Conservation (phyloP, 2,888 invertebrate species). For the Allolobophora icterica region DNA sequence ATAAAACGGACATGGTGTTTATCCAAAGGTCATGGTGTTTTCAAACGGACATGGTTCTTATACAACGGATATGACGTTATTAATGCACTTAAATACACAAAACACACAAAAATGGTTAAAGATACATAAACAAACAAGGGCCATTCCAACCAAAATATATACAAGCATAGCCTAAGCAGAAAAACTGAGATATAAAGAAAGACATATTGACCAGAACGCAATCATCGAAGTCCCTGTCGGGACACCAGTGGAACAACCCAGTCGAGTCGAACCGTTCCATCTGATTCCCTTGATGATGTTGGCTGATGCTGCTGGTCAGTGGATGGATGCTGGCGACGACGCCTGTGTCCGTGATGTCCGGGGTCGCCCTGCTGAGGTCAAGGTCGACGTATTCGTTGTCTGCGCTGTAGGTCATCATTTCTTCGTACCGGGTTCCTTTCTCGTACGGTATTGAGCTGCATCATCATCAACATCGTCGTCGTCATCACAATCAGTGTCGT, state of each 20-base stretch:
- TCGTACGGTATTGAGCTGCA: background rate
- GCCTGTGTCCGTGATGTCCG: background rate
- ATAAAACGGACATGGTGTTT: too few relatives aligned
- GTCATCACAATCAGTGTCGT: conserved; percentile 43
- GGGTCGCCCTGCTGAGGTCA: background rate
- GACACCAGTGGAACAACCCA: conserved; percentile 99
- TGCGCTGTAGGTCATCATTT: background rate
- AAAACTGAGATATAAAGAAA: background rate
- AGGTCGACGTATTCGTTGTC: conserved; percentile 17
- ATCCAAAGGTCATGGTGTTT: too few relatives aligned
- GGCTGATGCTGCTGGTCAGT: background rate
- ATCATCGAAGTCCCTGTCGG: conserved; percentile 93
- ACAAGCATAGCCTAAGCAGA: background rate
- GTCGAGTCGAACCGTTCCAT: conserved; percentile 82
- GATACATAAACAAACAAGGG: background rate
- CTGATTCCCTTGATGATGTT: background rate
- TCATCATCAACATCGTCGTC: conserved; percentile 41
- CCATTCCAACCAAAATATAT: too few relatives aligned
- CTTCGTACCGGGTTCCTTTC: background rate
- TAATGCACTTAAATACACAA: too few relatives aligned
- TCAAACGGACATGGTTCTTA: too few relatives aligned
- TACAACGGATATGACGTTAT: too few relatives aligned
- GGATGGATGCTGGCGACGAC: background rate
- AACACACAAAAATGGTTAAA: background rate
- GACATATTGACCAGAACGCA: conserved; percentile 84